Conservation (phyloP, 2,888 invertebrate species). For the Napeogenes sylphis region DNA sequence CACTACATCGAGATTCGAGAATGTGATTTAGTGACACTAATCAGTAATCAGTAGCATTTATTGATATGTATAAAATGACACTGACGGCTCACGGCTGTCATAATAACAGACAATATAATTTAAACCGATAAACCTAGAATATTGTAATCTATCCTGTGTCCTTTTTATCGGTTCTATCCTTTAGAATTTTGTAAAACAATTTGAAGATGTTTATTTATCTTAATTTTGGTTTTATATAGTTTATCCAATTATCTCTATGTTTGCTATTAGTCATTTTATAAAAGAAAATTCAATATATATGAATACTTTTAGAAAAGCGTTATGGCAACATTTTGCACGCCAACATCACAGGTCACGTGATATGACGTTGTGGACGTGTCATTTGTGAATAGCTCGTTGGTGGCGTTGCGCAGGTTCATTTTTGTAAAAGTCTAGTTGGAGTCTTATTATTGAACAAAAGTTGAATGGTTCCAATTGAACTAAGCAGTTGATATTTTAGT, state of each 20-base stretch:
- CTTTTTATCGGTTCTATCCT: too few species aligned
- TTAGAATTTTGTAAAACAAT: too few species aligned
- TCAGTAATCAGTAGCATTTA: neutral
- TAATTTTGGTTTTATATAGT: too few species aligned
- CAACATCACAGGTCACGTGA: constrained; percentile 87
- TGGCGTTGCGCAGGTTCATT: constrained; percentile 76
- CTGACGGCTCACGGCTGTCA: too few species aligned
- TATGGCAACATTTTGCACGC: constrained; percentile 67
- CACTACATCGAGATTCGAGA: neutral
- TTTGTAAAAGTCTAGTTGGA: constrained; percentile 66
- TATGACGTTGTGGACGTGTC: constrained; percentile 80
- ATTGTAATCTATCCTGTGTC: too few species aligned
- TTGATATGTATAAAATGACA: neutral
- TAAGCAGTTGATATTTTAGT: constrained; percentile 68
- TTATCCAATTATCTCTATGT: neutral
- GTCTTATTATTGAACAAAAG: constrained; percentile 74
- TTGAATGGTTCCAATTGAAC: constrained; percentile 74
- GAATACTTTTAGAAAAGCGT: constrained; percentile 3
- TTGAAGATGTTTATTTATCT: too few species aligned
- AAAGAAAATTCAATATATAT: neutral
- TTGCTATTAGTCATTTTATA: neutral
- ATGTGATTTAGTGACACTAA: neutral
- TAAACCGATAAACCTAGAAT: too few species aligned
- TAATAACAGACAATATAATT: too few species aligned
- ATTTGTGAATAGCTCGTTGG: constrained; percentile 75